Conservation (phyloP, 2,113 vertebrate genomes). For the Zosterops japonicus region DNA sequence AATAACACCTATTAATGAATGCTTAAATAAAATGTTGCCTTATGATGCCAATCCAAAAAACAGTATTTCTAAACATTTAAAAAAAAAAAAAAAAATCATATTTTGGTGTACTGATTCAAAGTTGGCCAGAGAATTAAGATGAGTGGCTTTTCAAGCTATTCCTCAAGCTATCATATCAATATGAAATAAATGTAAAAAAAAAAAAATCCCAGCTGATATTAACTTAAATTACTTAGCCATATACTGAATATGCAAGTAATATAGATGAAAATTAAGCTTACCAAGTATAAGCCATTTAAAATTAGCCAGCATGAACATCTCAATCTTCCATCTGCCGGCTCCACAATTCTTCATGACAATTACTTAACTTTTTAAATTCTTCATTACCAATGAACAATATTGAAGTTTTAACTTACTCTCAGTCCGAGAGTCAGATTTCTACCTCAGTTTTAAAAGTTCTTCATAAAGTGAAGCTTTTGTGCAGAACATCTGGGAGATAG, state of each 20-base stretch:
- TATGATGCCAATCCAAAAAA: not conserved
- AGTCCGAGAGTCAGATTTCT: not conserved
- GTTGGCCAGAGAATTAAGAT: not conserved
- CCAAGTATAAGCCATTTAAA: not conserved
- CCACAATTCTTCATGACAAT: not conserved
- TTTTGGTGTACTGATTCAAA: not conserved
- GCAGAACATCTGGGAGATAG: not conserved
- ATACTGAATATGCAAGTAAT: not conserved
- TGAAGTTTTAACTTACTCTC: not conserved
- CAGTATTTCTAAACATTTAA: not conserved
- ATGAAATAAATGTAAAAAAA: not conserved
- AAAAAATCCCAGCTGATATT: not conserved
- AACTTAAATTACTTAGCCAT: not conserved
- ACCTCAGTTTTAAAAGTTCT: not conserved
- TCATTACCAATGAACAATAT: not conserved
- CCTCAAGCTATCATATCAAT: not conserved
- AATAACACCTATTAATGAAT: not conserved
- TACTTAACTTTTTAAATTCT: not conserved
- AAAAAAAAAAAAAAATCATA: not conserved
- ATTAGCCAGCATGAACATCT: not conserved
- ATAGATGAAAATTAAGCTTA: not conserved
- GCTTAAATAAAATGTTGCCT: not conserved
- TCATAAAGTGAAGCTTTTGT: not conserved
- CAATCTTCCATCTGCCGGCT: not conserved
- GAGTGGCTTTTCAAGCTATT: not conserved